These are phyloP conservation scores for Odontocolon sp. DNA, from an alignment of 2,888 invertebrate genomes.

Conservation along the genomic window DNA sequence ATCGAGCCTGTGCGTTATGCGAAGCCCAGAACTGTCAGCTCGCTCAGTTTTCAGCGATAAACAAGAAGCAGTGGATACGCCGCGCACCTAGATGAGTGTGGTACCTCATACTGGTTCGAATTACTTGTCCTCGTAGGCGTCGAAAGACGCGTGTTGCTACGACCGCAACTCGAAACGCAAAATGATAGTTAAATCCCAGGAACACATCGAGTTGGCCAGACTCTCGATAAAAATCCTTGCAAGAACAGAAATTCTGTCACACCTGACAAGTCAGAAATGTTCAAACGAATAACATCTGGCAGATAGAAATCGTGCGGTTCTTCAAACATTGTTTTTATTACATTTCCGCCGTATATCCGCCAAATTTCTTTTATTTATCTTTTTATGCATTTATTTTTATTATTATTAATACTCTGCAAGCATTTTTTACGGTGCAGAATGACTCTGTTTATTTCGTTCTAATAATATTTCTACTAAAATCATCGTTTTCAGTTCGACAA, in stretches of 20 bases:
- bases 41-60: slow-evolving; percentile 44
- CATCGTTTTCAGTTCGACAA: too few relatives aligned
- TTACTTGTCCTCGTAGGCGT: slow-evolving; percentile 54
- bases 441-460: background rate
- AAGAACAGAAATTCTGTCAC: background rate
- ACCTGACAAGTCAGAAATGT: slow-evolving; percentile 23
- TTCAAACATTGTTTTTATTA: too few relatives aligned
- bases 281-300: slow-evolving; percentile 4
- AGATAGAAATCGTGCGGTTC: slow-evolving; percentile 14
- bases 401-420: too few relatives aligned
- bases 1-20: slow-evolving; percentile 54
- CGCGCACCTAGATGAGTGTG: slow-evolving; percentile 24
- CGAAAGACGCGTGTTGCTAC: slow-evolving; percentile 39
- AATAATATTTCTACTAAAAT: background rate
- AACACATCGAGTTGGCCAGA: slow-evolving; percentile 11
- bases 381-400: too few relatives aligned
- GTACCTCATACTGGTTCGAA: slow-evolving; percentile 20
- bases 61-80: slow-evolving; percentile 58
- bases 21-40: slow-evolving; percentile 7
- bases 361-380: too few relatives aligned
- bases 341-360: too few relatives aligned
- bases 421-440: too few relatives aligned
- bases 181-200: slow-evolving; percentile 17
- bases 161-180: slow-evolving; percentile 48
- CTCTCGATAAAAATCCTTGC: background rate